These are phyloP conservation scores for Eretmochelys imbricata DNA, from an alignment of 2,113 vertebrate genomes.

Conservation along the genomic window DNA sequence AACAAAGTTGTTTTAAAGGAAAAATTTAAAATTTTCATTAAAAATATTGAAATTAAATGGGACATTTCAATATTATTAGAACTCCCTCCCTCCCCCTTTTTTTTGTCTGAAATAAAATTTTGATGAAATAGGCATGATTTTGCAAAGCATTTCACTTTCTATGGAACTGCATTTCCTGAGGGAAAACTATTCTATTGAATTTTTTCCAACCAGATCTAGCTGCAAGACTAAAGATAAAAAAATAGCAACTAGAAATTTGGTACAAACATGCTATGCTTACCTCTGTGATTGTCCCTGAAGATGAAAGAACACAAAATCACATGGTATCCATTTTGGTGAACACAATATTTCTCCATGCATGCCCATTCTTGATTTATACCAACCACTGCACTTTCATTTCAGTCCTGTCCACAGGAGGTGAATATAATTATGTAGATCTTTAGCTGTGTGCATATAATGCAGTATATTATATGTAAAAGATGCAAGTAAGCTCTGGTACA, in stretches of 20 bases:
- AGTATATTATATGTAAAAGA: background rate
- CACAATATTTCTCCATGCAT: background rate
- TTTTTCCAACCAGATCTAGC: background rate
- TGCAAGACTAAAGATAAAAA: background rate
- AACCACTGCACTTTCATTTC: background rate
- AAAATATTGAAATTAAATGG: background rate
- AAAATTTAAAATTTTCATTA: background rate
- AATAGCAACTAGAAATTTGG: background rate
- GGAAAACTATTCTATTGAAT: background rate
- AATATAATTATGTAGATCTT: background rate
- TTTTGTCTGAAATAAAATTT: background rate
- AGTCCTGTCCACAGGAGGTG: background rate
- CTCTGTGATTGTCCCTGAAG: background rate
- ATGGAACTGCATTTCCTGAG: background rate
- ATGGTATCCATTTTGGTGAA: background rate
- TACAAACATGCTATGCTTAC: background rate
- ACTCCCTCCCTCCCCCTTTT: background rate
- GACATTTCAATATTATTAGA: background rate
- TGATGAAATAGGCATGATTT: background rate
- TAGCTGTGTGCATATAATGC: background rate
- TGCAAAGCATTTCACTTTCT: background rate
- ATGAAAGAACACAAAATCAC: background rate
- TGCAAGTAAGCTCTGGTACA: background rate
- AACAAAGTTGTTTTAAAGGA: conserved; percentile 9
- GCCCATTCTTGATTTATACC: background rate